Percentiles rank a stretch among this genome's conserved stretches.
These are phyloP conservation scores for Propithecus coquereli DNA, from an alignment of 2,113 vertebrate genomes.

Conservation along the genomic window DNA sequence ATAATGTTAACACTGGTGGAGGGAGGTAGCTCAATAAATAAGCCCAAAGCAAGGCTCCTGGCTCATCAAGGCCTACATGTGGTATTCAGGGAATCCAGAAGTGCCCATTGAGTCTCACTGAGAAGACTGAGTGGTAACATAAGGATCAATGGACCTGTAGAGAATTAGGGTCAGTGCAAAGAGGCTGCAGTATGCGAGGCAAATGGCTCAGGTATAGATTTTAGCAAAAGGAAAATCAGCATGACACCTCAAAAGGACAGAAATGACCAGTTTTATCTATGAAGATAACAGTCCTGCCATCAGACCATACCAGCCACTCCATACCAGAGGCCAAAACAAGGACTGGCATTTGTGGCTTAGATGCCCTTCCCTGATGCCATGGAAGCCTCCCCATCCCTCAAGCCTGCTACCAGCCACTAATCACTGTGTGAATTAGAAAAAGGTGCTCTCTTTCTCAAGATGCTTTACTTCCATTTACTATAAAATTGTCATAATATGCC, in stretches of 20 bases:
- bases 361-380: background rate
- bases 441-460: background rate
- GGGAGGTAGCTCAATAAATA: background rate
- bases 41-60: background rate
- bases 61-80: background rate
- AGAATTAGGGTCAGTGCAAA: background rate
- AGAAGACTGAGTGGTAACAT: background rate
- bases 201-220: background rate
- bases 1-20: background rate
- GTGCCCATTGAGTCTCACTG: background rate
- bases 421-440: background rate
- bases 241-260: background rate
- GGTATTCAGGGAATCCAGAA: background rate
- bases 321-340: background rate
- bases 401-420: background rate
- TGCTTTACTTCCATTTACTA: background rate
- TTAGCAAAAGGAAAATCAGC: background rate
- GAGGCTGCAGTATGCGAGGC: background rate
- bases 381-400: background rate
- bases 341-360: background rate
- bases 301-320: background rate
- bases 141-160: background rate
- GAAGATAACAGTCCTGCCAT: background rate
- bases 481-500: constrained; percentile 15
- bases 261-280: background rate